These are phyloP conservation scores for Copidosoma floridanum DNA, from an alignment of 1,140 invertebrate genomes.

Conservation along the genomic window DNA sequence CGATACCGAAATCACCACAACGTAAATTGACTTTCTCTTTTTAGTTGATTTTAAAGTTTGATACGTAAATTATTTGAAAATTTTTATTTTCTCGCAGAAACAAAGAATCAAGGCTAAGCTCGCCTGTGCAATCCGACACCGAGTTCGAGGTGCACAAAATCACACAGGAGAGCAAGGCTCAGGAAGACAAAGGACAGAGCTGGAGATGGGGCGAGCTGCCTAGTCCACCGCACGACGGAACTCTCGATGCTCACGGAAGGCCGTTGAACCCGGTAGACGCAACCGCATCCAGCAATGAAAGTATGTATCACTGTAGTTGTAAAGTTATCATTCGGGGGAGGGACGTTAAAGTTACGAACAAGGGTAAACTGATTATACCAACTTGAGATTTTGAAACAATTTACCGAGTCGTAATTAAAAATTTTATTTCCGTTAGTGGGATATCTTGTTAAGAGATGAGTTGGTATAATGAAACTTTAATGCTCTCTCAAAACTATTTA, in stretches of 20 bases:
- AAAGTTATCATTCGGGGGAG: too few relatives aligned
- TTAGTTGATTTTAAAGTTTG: too few relatives aligned
- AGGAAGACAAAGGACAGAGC: conserved; percentile 64
- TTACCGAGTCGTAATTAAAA: too few relatives aligned
- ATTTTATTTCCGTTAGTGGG: too few relatives aligned
- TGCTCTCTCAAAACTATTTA: too few relatives aligned
- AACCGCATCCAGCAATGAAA: conserved; percentile 38
- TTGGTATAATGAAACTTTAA: too few relatives aligned
- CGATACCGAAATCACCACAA: conserved; percentile 81
- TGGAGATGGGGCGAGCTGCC: conserved; percentile 99
- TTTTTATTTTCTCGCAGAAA: conserved; percentile 54
- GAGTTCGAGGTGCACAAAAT: conserved; percentile 82
- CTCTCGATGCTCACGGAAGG: conserved; percentile 33
- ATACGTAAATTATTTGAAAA: conserved; percentile 1
- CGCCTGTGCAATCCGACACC: conserved; percentile 89
- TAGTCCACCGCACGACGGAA: conserved; percentile 49
- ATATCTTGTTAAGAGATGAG: too few relatives aligned
- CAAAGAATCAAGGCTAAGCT: conserved; percentile 68
- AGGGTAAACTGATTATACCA: too few relatives aligned
- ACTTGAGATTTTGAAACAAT: too few relatives aligned
- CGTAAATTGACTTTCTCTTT: conserved; percentile 54
- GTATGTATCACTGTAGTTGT: conserved; percentile 42
- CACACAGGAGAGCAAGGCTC: conserved; percentile 55
- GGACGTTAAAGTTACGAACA: too few relatives aligned
- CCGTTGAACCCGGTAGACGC: conserved; percentile 35